Percentiles rank a stretch among this genome's conserved stretches.
Conservation (phyloP, 1,140 invertebrate genomes). For the Scaptomyza montana region DNA sequence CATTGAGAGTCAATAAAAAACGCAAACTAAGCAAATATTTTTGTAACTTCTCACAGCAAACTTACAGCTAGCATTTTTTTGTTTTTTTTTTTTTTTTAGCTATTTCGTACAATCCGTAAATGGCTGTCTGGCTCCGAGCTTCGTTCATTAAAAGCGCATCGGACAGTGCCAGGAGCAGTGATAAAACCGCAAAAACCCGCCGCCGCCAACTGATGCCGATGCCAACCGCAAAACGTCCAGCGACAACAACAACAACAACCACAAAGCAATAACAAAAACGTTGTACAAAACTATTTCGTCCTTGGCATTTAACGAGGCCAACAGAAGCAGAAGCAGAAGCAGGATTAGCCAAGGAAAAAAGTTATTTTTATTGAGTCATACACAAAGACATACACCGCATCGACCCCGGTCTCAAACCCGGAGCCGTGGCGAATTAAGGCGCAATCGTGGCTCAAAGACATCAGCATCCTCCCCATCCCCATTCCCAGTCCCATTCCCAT, state of each 20-base stretch:
- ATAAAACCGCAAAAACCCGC: constrained; percentile 29
- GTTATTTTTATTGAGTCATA: constrained; percentile 51
- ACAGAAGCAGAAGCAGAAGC: constrained; percentile 14
- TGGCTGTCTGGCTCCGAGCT: constrained; percentile 16
- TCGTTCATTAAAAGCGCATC: constrained; percentile 31
- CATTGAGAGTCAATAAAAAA: constrained; percentile 9
- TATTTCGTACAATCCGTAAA: constrained; percentile 29
- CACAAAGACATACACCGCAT: not conserved
- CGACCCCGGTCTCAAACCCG: constrained; percentile 3
- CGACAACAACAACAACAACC: constrained; percentile 18
- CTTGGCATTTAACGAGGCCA: constrained; percentile 70
- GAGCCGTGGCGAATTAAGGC: constrained; percentile 22
- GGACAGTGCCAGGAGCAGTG: constrained; percentile 17
- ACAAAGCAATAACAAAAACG: constrained; percentile 40
- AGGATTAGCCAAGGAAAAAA: constrained; percentile 29
- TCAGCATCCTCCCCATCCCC: constrained; percentile 16
- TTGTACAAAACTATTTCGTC: constrained; percentile 63
- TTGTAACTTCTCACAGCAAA: not conserved
- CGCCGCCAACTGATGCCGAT: constrained; percentile 29
- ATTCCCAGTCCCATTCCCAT: no score
- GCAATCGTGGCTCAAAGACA: constrained; percentile 72
- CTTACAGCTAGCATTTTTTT: constrained; percentile 16
- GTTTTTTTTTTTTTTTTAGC: no score
- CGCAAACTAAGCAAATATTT: not conserved
- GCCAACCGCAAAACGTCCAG: constrained; percentile 46